A percentile compares a stretch with the other conserved stretches of the same genome.
Conservation (phyloP, 2,113 vertebrate genomes). For the Gila orcuttii region DNA sequence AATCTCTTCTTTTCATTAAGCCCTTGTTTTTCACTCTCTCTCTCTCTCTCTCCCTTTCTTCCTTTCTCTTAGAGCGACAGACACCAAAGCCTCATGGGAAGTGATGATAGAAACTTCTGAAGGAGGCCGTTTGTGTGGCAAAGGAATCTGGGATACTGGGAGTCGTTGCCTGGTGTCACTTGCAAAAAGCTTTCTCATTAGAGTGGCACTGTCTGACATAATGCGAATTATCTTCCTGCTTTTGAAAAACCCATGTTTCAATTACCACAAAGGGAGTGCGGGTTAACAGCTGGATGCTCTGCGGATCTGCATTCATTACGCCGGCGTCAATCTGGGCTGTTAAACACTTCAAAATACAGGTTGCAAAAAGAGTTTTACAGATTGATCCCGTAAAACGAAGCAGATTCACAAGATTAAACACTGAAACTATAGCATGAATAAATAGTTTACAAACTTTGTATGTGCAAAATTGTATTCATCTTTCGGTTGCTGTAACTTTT, state of each 20-base stretch:
- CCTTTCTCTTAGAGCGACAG: background rate
- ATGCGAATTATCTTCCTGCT: conserved; percentile 28
- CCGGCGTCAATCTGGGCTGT: background rate
- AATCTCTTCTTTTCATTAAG: conserved; percentile 41
- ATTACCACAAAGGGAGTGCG: conserved; percentile 11
- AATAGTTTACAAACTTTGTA: background rate
- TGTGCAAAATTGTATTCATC: background rate
- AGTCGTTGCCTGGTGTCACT: conserved; percentile 15
- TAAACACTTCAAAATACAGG: conserved; percentile 11
- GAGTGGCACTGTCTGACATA: conserved; percentile 31
- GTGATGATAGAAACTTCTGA: conserved; percentile 4
- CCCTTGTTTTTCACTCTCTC: conserved; percentile 2
- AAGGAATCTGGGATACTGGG: conserved; percentile 18
- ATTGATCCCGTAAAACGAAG: background rate
- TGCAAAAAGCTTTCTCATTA: conserved; percentile 28
- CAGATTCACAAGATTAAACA: conserved; percentile 15
- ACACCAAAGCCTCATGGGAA: conserved; percentile 27
- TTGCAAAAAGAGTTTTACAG: background rate
- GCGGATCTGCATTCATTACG: conserved; percentile 22
- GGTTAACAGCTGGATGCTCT: conserved; percentile 26
- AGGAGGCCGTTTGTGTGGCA: background rate
- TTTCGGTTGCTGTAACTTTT: background rate
- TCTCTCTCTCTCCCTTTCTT: background rate
- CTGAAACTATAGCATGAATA: too few species aligned
- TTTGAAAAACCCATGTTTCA: conserved; percentile 34